A percentile compares a stretch with the other conserved stretches of the same genome.
Evolutionary conservation across 2,113 vertebrate species (phyloP).

Genomic region (Engystomops pustulosus): DNA sequence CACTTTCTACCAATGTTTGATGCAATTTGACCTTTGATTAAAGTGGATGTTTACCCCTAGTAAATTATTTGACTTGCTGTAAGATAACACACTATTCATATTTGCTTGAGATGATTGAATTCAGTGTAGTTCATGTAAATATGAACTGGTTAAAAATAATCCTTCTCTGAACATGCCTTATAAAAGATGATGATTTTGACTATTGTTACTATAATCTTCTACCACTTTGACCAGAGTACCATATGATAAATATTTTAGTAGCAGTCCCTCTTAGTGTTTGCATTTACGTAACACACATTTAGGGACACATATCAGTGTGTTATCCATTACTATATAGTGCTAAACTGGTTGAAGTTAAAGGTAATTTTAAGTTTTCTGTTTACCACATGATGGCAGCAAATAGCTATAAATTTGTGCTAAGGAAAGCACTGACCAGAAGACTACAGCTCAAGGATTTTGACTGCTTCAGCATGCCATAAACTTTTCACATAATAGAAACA

Average conservation of each 20-base stretch:
- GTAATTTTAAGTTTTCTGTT: constrained; percentile 14
- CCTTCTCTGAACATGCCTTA: too few species aligned
- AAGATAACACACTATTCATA: background rate
- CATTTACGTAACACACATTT: background rate
- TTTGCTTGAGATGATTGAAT: background rate
- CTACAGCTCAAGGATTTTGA: background rate
- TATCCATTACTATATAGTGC: background rate
- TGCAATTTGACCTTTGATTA: background rate
- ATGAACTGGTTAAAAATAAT: background rate
- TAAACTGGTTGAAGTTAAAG: background rate
- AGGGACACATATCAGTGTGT: background rate
- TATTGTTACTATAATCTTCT: too few species aligned
- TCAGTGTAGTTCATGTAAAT: background rate
- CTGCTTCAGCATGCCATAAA: background rate
- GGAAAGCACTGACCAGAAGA: background rate
- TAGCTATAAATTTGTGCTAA: constrained; percentile 23
- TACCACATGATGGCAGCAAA: constrained; percentile 41
- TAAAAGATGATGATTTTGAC: background rate
- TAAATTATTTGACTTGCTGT: background rate
- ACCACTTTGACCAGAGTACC: too few species aligned
- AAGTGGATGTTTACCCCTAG: background rate
- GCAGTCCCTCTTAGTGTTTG: too few species aligned
- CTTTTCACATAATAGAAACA: too few species aligned
- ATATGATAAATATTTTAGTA: too few species aligned
- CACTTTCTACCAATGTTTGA: background rate